phyloP scores from a whole-genome alignment of 2,888 invertebrate species.

The Leptinotarsa peninsularis region DNA sequence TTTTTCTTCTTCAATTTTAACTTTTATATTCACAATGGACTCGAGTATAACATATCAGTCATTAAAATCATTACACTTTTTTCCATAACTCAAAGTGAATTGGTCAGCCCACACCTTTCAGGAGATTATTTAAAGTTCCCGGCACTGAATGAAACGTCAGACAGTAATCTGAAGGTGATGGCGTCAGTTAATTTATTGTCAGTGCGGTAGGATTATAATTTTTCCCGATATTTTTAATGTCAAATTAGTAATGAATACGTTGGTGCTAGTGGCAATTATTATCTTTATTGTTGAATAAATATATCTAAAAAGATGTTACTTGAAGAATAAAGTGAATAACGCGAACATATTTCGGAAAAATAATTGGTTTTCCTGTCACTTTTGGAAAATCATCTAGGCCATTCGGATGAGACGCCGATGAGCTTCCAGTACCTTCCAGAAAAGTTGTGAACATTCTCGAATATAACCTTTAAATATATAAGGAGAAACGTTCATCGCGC shows the following conservation, averaged over 20 bases:
- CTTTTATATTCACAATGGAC: too few species aligned
- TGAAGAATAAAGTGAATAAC: not conserved
- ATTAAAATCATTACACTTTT: too few species aligned
- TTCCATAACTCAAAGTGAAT: too few species aligned
- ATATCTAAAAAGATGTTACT: not conserved
- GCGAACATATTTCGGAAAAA: not conserved
- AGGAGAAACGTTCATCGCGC: conserved; percentile 49
- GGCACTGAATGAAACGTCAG: conserved; percentile 33
- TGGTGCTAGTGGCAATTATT: not conserved
- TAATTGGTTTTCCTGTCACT: not conserved
- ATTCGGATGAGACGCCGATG: conserved; percentile 47
- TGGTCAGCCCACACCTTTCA: conserved; percentile 28
- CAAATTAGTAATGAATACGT: not conserved
- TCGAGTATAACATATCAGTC: too few species aligned
- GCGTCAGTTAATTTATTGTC: conserved; percentile 24
- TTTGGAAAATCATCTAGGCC: conserved; percentile 30
- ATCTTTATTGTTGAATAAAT: not conserved
- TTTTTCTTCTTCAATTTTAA: too few species aligned
- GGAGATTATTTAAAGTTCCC: conserved; percentile 40
- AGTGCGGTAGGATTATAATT: conserved; percentile 38
- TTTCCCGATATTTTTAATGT: conserved; percentile 17
- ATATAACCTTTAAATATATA: conserved; percentile 60
- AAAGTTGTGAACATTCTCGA: conserved; percentile 56
- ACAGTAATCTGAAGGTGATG: not conserved
- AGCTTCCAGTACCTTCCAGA: conserved; percentile 59